Evolutionary conservation across 2,888 invertebrate species (phyloP).

Genomic region (Ophion costatus): DNA sequence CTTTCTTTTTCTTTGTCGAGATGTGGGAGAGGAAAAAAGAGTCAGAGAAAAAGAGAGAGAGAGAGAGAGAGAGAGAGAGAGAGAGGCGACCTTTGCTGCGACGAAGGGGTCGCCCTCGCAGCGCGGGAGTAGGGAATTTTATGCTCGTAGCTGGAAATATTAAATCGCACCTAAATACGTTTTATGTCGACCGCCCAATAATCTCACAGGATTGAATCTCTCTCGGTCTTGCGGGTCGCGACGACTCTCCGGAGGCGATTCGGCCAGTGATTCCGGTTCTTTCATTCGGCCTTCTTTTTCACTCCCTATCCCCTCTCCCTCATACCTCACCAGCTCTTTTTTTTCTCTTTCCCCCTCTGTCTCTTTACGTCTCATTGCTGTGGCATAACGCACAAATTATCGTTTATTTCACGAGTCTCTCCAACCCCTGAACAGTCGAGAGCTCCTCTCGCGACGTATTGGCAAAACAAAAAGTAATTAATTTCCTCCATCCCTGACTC

Average conservation of each 20-base stretch:
- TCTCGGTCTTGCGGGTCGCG: slow-evolving; percentile 51
- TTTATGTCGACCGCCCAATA: slow-evolving; percentile 81
- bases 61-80: no score
- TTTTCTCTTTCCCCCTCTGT: no score
- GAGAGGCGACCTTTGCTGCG: slow-evolving; percentile 38
- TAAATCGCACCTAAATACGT: slow-evolving; percentile 83
- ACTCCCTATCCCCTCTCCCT: slow-evolving; percentile 27
- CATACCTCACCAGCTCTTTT: not conserved
- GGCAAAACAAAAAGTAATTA: no score
- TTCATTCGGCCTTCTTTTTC: slow-evolving; percentile 47
- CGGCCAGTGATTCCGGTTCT: slow-evolving; percentile 67
- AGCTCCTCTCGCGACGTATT: no score
- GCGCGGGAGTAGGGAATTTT: slow-evolving; percentile 77
- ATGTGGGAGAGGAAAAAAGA: slow-evolving; percentile 59
- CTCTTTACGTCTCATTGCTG: no score
- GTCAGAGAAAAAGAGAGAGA: slow-evolving; percentile 55
- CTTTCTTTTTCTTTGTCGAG: slow-evolving; percentile 34
- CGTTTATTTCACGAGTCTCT: no score
- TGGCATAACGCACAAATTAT: no score
- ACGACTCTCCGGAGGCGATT: slow-evolving; percentile 57
- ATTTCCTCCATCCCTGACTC: no score
- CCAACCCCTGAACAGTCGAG: no score
- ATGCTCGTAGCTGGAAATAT: slow-evolving; percentile 83
- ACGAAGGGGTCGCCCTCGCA: slow-evolving; percentile 62
- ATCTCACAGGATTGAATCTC: slow-evolving; percentile 73